A percentile compares a stretch with the other conserved stretches of the same genome.
These are phyloP conservation scores for Saguinus oedipus DNA, from an alignment of 2,797 vertebrate species.

Conservation along the genomic window DNA sequence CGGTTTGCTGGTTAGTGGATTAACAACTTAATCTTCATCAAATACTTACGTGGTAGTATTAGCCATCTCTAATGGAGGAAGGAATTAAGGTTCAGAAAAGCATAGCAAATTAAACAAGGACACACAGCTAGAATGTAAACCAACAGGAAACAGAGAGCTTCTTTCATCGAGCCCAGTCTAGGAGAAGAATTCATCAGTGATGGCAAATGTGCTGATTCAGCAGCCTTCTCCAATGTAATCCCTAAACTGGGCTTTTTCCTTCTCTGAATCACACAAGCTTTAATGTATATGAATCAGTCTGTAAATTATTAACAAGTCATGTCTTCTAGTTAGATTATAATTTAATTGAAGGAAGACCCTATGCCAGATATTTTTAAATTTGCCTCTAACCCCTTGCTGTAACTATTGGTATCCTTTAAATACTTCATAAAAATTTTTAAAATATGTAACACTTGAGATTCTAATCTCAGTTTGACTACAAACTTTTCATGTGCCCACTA, in stretches of 20 bases:
- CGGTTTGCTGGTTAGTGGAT: neutral
- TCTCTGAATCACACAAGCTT: neutral
- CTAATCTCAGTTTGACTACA: neutral
- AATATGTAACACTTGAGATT: neutral
- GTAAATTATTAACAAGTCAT: neutral
- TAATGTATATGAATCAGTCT: neutral
- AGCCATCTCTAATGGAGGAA: neutral
- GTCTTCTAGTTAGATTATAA: neutral
- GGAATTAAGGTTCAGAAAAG: neutral
- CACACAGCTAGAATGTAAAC: neutral
- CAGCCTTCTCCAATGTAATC: neutral
- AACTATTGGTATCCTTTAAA: neutral
- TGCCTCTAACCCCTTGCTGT: neutral
- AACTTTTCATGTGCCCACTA: neutral
- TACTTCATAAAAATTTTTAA: neutral
- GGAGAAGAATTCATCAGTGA: neutral
- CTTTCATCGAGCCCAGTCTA: neutral
- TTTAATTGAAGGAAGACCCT: neutral
- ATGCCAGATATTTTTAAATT: neutral
- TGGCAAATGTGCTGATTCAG: neutral
- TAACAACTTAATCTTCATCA: conserved; percentile 4
- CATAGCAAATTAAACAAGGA: neutral
- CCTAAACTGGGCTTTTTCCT: neutral
- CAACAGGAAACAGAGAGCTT: neutral
- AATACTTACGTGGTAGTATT: neutral